A percentile compares a stretch with the other conserved stretches of the same genome.
phyloP scores from a whole-genome alignment of 2,113 vertebrate species.

The Nymphicus hollandicus region DNA sequence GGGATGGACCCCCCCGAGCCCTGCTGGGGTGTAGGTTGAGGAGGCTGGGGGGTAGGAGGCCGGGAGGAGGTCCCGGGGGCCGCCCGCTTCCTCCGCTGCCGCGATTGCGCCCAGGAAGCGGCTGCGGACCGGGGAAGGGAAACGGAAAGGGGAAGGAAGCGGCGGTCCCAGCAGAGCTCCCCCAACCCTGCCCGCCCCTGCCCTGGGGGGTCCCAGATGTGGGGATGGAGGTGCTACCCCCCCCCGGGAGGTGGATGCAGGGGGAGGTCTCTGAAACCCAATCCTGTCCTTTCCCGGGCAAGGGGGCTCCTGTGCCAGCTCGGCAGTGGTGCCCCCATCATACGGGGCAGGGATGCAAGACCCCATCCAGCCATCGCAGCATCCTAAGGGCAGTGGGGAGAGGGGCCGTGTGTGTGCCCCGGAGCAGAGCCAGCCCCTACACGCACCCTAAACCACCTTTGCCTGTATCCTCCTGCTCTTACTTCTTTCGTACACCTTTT shows the following conservation, averaged over 20 bases:
- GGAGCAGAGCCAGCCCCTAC: fast-evolving
- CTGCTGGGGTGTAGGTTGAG: background rate
- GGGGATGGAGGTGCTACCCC: background rate
- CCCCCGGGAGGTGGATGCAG: background rate
- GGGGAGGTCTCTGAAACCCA: background rate
- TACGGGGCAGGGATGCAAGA: background rate
- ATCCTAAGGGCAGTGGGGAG: background rate
- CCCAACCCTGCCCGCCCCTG: background rate
- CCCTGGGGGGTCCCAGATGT: background rate
- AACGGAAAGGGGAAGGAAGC: background rate
- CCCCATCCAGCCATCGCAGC: background rate
- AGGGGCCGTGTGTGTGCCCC: background rate
- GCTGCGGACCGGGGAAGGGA: background rate
- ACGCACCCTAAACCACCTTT: background rate
- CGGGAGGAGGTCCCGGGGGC: too few relatives aligned
- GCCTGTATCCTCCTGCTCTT: background rate
- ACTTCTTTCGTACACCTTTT: background rate
- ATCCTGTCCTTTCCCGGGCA: background rate
- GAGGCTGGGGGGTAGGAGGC: background rate
- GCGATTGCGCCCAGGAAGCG: background rate
- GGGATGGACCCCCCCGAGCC: background rate
- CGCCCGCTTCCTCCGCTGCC: background rate
- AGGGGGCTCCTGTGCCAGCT: background rate
- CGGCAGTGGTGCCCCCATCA: background rate
- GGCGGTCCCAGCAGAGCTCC: background rate